Conservation (phyloP, 2,888 invertebrate species). For the Noctua comes region DNA sequence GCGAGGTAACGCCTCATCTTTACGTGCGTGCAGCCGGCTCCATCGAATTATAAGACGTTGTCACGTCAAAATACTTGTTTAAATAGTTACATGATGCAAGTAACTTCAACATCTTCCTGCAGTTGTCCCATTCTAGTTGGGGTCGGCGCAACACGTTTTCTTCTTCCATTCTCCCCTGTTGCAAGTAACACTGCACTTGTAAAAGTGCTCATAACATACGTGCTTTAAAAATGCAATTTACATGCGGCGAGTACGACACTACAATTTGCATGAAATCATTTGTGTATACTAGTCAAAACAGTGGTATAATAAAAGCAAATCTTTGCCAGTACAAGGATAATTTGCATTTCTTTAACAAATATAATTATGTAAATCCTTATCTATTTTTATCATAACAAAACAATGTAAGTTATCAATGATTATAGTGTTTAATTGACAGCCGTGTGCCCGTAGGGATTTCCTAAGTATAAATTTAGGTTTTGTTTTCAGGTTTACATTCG, state of each 20-base stretch:
- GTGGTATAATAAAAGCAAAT: neutral
- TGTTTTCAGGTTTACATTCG: neutral
- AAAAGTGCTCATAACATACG: neutral
- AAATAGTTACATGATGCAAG: neutral
- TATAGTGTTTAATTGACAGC: neutral
- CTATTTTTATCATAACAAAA: neutral
- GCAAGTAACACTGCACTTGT: neutral
- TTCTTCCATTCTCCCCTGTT: too few relatives aligned
- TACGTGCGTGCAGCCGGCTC: too few relatives aligned
- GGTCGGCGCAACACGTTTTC: too few relatives aligned
- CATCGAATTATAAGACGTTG: too few relatives aligned
- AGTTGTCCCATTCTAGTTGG: too few relatives aligned
- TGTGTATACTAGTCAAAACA: neutral
- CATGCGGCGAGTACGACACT: too few relatives aligned
- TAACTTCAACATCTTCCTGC: too few relatives aligned
- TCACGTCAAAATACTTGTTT: too few relatives aligned
- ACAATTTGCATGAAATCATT: neutral
- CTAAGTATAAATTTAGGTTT: neutral
- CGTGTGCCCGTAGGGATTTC: neutral
- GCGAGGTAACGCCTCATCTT: too few relatives aligned
- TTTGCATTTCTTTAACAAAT: neutral
- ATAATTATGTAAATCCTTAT: conserved; percentile 1
- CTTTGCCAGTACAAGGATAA: neutral
- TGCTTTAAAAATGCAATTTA: neutral
- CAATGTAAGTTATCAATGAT: neutral